Conservation (phyloP, 2,113 vertebrate genomes). For the Vicugna pacos region DNA sequence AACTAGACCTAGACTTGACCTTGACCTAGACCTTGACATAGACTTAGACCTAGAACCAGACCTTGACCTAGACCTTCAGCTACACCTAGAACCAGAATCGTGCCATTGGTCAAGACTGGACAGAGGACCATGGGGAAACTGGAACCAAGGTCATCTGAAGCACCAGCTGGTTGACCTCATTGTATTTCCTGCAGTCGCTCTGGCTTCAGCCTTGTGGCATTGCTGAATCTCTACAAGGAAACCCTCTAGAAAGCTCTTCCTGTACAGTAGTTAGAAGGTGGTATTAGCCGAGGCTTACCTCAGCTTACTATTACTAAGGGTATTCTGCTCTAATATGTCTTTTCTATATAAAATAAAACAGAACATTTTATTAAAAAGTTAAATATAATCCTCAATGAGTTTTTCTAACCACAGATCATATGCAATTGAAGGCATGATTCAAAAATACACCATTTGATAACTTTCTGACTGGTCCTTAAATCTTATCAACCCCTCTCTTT, state of each 20-base stretch:
- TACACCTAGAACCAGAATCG: neutral
- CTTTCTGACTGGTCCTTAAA: neutral
- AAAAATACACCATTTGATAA: neutral
- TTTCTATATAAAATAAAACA: slow-evolving; percentile 25
- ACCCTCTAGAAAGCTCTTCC: neutral
- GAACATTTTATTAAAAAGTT: slow-evolving; percentile 9
- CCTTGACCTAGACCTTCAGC: too few relatives aligned
- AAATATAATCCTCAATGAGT: neutral
- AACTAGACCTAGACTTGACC: neutral
- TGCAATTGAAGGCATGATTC: neutral
- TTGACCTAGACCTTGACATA: neutral
- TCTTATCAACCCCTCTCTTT: neutral
- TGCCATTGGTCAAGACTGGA: neutral
- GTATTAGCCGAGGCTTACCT: neutral
- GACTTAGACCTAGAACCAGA: neutral
- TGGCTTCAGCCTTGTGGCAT: neutral
- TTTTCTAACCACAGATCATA: neutral
- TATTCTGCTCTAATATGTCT: neutral
- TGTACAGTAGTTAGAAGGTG: neutral
- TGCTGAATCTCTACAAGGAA: neutral
- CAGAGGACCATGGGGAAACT: neutral
- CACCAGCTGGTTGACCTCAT: neutral
- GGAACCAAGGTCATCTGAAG: neutral
- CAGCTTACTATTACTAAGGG: neutral
- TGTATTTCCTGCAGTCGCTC: neutral